Percentiles rank a stretch among this genome's conserved stretches.
phyloP scores from a whole-genome alignment of 2,888 invertebrate genomes.

The Lochmaea capreae region DNA sequence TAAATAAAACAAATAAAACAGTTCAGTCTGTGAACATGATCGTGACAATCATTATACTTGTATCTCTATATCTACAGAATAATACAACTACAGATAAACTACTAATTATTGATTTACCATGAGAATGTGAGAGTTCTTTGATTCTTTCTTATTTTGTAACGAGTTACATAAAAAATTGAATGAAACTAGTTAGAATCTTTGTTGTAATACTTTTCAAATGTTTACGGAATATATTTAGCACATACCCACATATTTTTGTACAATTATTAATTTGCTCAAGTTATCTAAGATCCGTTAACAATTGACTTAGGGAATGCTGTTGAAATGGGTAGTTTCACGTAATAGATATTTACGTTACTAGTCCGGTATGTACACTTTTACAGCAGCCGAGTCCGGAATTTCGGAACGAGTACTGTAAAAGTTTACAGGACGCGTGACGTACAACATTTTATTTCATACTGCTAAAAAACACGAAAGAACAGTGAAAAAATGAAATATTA shows the following conservation, averaged over 20 bases:
- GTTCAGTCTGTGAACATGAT: neutral
- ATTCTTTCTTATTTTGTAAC: conserved; percentile 7
- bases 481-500: too few species aligned
- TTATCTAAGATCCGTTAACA: conserved; percentile 1
- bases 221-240: neutral
- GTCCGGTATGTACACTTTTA: too few species aligned
- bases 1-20: neutral
- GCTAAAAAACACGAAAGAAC: too few species aligned
- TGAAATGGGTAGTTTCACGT: neutral
- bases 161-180: conserved; percentile 8
- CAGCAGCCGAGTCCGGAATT: too few species aligned
- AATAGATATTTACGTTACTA: too few species aligned
- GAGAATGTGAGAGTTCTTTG: conserved; percentile 2
- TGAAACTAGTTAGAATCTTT: conserved; percentile 1
- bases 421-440: too few species aligned
- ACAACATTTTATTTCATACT: too few species aligned
- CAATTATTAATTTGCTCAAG: neutral
- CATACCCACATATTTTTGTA: neutral
- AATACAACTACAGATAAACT: conserved; percentile 1
- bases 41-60: neutral
- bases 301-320: neutral
- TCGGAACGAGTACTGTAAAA: too few species aligned
- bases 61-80: neutral
- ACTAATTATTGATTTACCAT: neutral
- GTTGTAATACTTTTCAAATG: conserved; percentile 2